phyloP scores from a whole-genome alignment of 2,797 vertebrate genomes.

The Pangasius macronema region DNA sequence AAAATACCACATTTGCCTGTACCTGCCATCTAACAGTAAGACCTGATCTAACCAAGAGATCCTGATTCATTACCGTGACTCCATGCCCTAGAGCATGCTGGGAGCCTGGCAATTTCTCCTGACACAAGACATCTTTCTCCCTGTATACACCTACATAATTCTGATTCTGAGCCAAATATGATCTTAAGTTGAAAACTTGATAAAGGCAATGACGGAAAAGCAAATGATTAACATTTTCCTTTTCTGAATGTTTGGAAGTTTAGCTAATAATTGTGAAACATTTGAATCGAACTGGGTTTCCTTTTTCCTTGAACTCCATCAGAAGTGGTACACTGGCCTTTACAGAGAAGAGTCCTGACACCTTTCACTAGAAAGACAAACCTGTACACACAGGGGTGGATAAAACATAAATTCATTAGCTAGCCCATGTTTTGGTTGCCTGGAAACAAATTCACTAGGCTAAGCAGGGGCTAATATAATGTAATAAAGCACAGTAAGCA shows the following conservation, averaged over 20 bases:
- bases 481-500: neutral
- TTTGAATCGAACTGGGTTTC: neutral
- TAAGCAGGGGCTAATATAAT: neutral
- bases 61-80: conserved; percentile 4
- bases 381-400: neutral
- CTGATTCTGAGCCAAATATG: neutral
- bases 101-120: neutral
- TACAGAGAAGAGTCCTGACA: neutral
- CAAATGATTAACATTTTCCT: neutral
- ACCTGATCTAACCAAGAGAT: neutral
- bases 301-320: neutral
- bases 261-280: neutral
- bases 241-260: neutral
- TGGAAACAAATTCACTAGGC: neutral
- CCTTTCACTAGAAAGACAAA: neutral
- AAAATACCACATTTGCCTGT: neutral
- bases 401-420: neutral
- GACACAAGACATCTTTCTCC: neutral
- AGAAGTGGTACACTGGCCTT: neutral
- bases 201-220: neutral
- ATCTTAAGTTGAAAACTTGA: neutral
- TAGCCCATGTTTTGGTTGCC: neutral
- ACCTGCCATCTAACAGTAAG: neutral
- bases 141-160: neutral
- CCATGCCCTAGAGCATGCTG: neutral